Conservation (phyloP, 2,888 invertebrate genomes). For the Apamea anceps region DNA sequence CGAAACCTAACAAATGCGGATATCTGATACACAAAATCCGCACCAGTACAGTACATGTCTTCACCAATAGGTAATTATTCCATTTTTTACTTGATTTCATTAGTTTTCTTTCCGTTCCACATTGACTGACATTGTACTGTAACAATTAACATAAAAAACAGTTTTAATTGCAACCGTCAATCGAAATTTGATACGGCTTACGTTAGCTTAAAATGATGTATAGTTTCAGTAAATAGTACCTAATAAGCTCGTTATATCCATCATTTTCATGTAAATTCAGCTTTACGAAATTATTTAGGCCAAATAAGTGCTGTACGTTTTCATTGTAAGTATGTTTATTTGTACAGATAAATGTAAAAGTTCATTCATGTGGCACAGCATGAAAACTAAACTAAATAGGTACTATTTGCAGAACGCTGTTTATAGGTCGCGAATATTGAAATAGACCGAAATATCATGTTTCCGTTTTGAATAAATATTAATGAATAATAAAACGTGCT, state of each 20-base stretch:
- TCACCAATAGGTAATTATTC: slow-evolving; percentile 69
- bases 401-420: slow-evolving; percentile 40
- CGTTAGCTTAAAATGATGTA: slow-evolving; percentile 27
- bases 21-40: slow-evolving; percentile 77
- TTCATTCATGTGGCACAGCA: slow-evolving; percentile 8
- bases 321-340: slow-evolving; percentile 3
- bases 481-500: slow-evolving; percentile 3
- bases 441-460: slow-evolving; percentile 57
- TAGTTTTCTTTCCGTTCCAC: slow-evolving; percentile 65
- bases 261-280: slow-evolving; percentile 2
- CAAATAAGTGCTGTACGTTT: slow-evolving; percentile 12
- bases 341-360: slow-evolving; percentile 25
- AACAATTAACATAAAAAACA: slow-evolving; percentile 60
- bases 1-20: slow-evolving; percentile 74
- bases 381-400: slow-evolving; percentile 43
- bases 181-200: slow-evolving; percentile 48
- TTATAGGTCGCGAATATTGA: slow-evolving; percentile 55
- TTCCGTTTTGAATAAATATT: slow-evolving; percentile 46
- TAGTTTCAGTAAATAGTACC: slow-evolving; percentile 31
- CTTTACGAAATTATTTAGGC: slow-evolving; percentile 13
- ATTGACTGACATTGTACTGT: slow-evolving; percentile 57
- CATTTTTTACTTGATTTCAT: slow-evolving; percentile 63
- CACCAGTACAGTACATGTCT: slow-evolving; percentile 67
- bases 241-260: slow-evolving; percentile 17
- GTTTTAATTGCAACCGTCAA: slow-evolving; percentile 55